phyloP scores from a whole-genome alignment of 2,888 invertebrate species.

The Eilema depressum region DNA sequence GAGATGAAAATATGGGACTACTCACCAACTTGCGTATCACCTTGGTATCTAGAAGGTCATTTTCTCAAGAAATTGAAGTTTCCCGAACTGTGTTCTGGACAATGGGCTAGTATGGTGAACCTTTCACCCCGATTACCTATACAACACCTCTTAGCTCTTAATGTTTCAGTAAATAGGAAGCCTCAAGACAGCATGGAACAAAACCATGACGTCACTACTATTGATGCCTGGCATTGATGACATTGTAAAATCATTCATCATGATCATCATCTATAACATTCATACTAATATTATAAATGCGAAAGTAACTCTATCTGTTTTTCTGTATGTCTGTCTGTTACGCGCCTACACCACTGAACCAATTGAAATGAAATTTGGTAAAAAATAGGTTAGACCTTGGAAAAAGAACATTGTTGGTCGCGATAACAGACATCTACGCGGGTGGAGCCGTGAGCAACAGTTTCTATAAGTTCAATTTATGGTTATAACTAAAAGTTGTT shows the following conservation, averaged over 20 bases:
- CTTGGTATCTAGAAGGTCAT: slow-evolving; percentile 90
- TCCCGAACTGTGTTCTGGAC: slow-evolving; percentile 91
- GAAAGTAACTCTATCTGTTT: not conserved
- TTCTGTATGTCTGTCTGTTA: not conserved
- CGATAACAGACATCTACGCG: too few species aligned
- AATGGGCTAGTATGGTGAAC: slow-evolving; percentile 93
- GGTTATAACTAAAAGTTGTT: not conserved
- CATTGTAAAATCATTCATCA: slow-evolving; percentile 7
- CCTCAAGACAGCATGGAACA: slow-evolving; percentile 83
- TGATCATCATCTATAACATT: too few species aligned
- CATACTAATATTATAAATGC: too few species aligned
- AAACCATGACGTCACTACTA: slow-evolving; percentile 75
- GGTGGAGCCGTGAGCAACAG: too few species aligned
- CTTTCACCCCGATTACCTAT: slow-evolving; percentile 89
- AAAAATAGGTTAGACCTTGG: too few species aligned
- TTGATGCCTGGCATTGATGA: slow-evolving; percentile 71
- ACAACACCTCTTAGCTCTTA: slow-evolving; percentile 80
- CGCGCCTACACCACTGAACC: too few species aligned
- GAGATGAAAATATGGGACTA: slow-evolving; percentile 90
- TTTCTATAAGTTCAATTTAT: too few species aligned
- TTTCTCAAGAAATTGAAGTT: slow-evolving; percentile 90
- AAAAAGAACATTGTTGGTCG: too few species aligned
- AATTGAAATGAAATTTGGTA: too few species aligned
- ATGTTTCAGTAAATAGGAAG: slow-evolving; percentile 82
- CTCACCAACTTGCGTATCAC: slow-evolving; percentile 90